A percentile compares a stretch with the other conserved stretches of the same genome.
These are phyloP conservation scores for Bombus consobrinus DNA, from an alignment of 1,140 invertebrate species.

Conservation along the genomic window DNA sequence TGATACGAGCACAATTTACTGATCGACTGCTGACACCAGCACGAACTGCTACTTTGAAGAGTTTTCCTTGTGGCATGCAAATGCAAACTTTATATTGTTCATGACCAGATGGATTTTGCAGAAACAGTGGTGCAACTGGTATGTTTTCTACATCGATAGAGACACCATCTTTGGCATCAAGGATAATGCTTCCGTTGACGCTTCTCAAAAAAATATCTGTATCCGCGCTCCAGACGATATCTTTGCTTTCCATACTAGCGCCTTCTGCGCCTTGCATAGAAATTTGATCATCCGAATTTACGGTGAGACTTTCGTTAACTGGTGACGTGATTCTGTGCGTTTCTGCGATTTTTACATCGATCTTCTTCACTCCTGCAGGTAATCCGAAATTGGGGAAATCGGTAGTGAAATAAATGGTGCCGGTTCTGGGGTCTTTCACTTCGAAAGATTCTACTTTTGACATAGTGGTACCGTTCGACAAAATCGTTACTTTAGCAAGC, in stretches of 20 bases:
- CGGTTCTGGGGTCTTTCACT: constrained; percentile 86
- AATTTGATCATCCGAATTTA: constrained; percentile 86
- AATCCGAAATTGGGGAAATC: constrained; percentile 88
- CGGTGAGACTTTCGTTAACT: constrained; percentile 85
- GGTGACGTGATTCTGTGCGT: constrained; percentile 89
- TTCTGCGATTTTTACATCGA: constrained; percentile 87
- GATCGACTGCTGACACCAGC: constrained; percentile 81
- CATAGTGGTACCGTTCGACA: constrained; percentile 86
- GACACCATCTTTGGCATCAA: constrained; percentile 88
- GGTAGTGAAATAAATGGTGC: constrained; percentile 89
- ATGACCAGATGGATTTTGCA: constrained; percentile 71
- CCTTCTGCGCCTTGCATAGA: constrained; percentile 88
- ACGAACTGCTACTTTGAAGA: constrained; percentile 89
- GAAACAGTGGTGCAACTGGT: constrained; percentile 85
- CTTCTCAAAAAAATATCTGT: constrained; percentile 91
- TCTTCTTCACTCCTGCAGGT: constrained; percentile 86
- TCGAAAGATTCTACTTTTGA: constrained; percentile 87
- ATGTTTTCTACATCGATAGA: constrained; percentile 89
- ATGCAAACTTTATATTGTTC: constrained; percentile 93
- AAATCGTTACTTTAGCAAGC: constrained; percentile 66
- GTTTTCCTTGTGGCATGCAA: constrained; percentile 92
- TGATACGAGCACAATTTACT: constrained; percentile 87
- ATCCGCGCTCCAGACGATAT: constrained; percentile 88
- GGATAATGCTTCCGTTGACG: constrained; percentile 89
- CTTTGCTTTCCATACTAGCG: constrained; percentile 84